These are phyloP conservation scores for Drosophila lini DNA, from an alignment of 1,140 invertebrate genomes.

Conservation along the genomic window DNA sequence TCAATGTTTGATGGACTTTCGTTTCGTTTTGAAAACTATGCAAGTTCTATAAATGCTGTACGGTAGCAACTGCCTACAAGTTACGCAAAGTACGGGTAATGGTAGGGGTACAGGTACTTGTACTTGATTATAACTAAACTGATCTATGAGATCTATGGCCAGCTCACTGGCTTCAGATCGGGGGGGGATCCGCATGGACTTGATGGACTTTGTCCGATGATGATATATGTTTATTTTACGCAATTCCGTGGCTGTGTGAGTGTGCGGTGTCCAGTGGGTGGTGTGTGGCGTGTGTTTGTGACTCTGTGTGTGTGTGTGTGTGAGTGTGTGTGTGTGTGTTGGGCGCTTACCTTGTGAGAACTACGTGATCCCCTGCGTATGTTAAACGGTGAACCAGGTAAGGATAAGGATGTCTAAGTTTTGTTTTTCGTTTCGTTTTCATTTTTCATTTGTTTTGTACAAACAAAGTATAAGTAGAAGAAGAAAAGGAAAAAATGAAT, in stretches of 20 bases:
- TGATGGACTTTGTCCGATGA: slow-evolving; percentile 12
- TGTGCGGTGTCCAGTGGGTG: slow-evolving; percentile 23
- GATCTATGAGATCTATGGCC: slow-evolving; percentile 6
- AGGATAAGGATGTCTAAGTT: slow-evolving; percentile 95
- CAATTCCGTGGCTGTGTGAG: slow-evolving; percentile 15
- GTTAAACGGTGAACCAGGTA: slow-evolving; percentile 98
- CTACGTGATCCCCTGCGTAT: slow-evolving; percentile 93
- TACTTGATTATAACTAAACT: slow-evolving; percentile 22
- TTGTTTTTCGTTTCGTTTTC: slow-evolving; percentile 60
- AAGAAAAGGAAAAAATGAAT: slow-evolving; percentile 82
- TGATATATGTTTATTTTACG: slow-evolving; percentile 11
- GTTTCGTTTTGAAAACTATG: slow-evolving; percentile 26
- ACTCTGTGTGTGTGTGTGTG: slow-evolving; percentile 16
- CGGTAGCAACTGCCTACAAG: slow-evolving; percentile 39
- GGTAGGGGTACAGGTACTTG: slow-evolving; percentile 2
- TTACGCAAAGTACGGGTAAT: slow-evolving; percentile 30
- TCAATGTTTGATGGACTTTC: slow-evolving; percentile 26
- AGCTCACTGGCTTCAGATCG: background rate
- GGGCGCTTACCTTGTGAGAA: slow-evolving; percentile 92
- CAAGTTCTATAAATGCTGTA: slow-evolving; percentile 26
- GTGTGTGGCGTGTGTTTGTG: slow-evolving; percentile 18
- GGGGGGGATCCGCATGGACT: slow-evolving; percentile 1
- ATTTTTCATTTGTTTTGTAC: slow-evolving; percentile 66
- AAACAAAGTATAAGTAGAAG: slow-evolving; percentile 81
- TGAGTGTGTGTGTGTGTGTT: slow-evolving; percentile 71